A percentile compares a stretch with the other conserved stretches of the same genome.
Evolutionary conservation across 2,888 invertebrate genomes (phyloP).

Genomic region (Epinotia bilunana): DNA sequence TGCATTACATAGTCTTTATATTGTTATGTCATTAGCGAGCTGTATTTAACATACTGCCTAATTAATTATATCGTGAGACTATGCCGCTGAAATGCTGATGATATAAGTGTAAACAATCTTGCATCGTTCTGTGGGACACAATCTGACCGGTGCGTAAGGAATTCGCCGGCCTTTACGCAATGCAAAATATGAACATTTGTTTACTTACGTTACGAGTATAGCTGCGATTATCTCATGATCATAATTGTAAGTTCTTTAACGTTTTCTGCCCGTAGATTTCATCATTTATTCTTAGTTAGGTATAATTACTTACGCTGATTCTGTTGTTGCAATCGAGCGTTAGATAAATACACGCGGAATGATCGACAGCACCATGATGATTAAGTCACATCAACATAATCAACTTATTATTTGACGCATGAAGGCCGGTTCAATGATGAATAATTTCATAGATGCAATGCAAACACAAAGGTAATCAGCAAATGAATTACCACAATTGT

Average conservation of each 20-base stretch:
- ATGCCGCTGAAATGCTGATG: slow-evolving; percentile 41
- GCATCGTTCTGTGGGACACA: slow-evolving; percentile 52
- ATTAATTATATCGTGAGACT: slow-evolving; percentile 43
- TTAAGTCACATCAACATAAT: slow-evolving; percentile 27
- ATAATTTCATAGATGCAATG: slow-evolving; percentile 34
- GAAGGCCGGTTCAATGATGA: slow-evolving; percentile 36
- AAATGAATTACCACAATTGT: slow-evolving; percentile 49
- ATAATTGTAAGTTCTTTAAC: slow-evolving; percentile 23
- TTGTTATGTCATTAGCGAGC: slow-evolving; percentile 50
- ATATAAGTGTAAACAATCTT: slow-evolving; percentile 43
- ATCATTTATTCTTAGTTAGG: slow-evolving; percentile 30
- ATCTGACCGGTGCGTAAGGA: slow-evolving; percentile 52
- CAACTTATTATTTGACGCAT: slow-evolving; percentile 33
- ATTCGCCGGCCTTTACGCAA: slow-evolving; percentile 52
- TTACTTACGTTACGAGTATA: slow-evolving; percentile 13
- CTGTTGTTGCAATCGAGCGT: slow-evolving; percentile 35
- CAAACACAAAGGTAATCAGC: slow-evolving; percentile 45
- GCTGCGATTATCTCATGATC: slow-evolving; percentile 26
- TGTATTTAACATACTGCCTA: slow-evolving; percentile 39
- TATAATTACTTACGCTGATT: slow-evolving; percentile 35
- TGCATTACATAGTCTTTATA: slow-evolving; percentile 44
- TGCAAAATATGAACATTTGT: slow-evolving; percentile 27
- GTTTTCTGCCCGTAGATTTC: slow-evolving; percentile 36
- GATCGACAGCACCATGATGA: slow-evolving; percentile 26
- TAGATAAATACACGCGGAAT: slow-evolving; percentile 33